These are phyloP conservation scores for Hipposideros larvatus DNA, from an alignment of 2,797 vertebrate genomes.

Conservation along the genomic window DNA sequence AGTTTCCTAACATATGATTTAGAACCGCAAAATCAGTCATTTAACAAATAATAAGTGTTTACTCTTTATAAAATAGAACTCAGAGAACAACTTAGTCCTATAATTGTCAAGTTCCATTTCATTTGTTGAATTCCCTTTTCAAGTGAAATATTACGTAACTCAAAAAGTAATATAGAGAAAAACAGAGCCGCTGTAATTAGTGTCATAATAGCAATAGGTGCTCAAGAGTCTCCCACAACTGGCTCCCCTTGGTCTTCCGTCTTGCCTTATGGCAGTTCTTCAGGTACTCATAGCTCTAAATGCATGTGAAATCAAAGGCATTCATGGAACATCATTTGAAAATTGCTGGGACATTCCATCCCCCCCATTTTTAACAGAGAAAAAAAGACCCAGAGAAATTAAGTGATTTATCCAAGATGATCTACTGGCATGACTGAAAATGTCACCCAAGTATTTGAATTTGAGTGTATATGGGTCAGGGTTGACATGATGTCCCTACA, in stretches of 20 bases:
- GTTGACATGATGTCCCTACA: background rate
- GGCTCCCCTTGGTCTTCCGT: background rate
- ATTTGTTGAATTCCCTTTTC: background rate
- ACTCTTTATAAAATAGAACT: background rate
- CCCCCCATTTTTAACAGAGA: background rate
- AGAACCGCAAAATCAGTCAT: background rate
- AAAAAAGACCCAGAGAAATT: background rate
- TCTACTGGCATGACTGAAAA: background rate
- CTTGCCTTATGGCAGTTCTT: background rate
- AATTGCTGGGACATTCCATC: background rate
- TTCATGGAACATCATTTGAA: background rate
- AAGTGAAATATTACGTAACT: background rate
- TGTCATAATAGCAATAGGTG: background rate
- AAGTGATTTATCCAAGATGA: slow-evolving; percentile 31
- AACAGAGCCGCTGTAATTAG: background rate
- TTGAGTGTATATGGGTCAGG: background rate
- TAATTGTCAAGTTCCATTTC: background rate
- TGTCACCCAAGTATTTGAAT: background rate
- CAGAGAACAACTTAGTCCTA: background rate
- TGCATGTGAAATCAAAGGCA: background rate
- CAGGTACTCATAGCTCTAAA: background rate
- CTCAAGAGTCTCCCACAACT: background rate
- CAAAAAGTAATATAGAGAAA: background rate
- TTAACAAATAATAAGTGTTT: slow-evolving; percentile 39
- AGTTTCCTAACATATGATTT: background rate